These are phyloP conservation scores for Paramuricea clavata DNA, from an alignment of 92 coral and sea anemone species.

Conservation along the genomic window DNA sequence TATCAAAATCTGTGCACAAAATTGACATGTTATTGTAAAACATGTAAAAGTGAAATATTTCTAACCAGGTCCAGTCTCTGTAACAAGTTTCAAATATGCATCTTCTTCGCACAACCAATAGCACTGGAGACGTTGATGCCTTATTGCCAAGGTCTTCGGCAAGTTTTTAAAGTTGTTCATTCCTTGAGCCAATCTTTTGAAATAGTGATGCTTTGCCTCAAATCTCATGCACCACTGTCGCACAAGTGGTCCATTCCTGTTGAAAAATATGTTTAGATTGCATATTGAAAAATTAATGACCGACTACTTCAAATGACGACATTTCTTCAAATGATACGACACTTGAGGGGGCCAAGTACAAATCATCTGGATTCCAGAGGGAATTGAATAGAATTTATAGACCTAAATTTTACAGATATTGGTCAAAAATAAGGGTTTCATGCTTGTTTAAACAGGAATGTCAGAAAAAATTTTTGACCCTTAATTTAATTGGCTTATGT, in stretches of 20 bases:
- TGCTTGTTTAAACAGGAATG: no score
- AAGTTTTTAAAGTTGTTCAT: slow-evolving; percentile 64
- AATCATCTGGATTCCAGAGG: no score
- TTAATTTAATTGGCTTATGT: no score
- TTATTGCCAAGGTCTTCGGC: slow-evolving; percentile 45
- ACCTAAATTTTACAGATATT: no score
- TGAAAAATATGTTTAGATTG: not conserved
- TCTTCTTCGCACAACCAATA: slow-evolving; percentile 57
- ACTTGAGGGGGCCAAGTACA: no score
- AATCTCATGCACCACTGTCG: slow-evolving; percentile 70
- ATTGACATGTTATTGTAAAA: not conserved
- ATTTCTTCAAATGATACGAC: no score
- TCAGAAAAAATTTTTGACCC: no score
- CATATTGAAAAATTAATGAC: no score
- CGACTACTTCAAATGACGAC: not conserved
- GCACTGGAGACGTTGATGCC: slow-evolving; percentile 65
- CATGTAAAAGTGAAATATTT: not conserved
- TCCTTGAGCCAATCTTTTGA: slow-evolving; percentile 53
- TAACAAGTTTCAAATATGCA: slow-evolving; percentile 42
- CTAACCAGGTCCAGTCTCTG: slow-evolving; percentile 66
- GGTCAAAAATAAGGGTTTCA: no score
- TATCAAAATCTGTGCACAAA: not conserved
- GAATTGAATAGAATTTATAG: no score
- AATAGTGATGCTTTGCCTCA: slow-evolving; percentile 64
- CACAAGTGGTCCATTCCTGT: slow-evolving; percentile 60